Evolutionary conservation across 2,888 invertebrate species (phyloP).

Genomic region (Polia nebulosa): DNA sequence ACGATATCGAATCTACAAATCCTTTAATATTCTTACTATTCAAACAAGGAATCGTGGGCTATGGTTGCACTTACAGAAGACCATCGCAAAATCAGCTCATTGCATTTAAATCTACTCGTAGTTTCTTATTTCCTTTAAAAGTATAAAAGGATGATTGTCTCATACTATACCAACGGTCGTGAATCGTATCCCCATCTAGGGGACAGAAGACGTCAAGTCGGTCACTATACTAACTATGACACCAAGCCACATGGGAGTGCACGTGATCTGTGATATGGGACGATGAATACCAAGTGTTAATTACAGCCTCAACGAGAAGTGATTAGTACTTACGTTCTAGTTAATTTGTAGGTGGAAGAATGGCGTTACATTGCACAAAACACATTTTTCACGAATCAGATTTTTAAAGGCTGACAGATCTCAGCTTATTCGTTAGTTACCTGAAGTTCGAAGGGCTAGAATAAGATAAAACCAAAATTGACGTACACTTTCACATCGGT

Average conservation of each 20-base stretch:
- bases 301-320: conserved; percentile 12
- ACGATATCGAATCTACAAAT: too few relatives aligned
- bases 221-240: not conserved
- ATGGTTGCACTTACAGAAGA: too few relatives aligned
- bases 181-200: too few relatives aligned
- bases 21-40: too few relatives aligned
- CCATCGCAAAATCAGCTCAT: too few relatives aligned
- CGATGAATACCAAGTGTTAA: not conserved
- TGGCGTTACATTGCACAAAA: conserved; percentile 12
- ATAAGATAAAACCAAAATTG: not conserved
- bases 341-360: conserved; percentile 20
- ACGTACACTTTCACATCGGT: not conserved
- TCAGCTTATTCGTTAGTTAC: not conserved
- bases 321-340: conserved; percentile 29
- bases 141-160: too few relatives aligned
- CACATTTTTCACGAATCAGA: too few relatives aligned
- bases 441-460: not conserved
- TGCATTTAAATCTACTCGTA: too few relatives aligned
- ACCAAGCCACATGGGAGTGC: not conserved
- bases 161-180: too few relatives aligned
- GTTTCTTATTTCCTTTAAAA: too few relatives aligned
- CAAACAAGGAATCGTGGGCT: too few relatives aligned
- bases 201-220: too few relatives aligned
- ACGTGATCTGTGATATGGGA: conserved; percentile 12
- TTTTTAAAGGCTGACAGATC: not conserved